These are phyloP conservation scores for Rynchops niger DNA, from an alignment of 2,113 vertebrate species.

Conservation along the genomic window DNA sequence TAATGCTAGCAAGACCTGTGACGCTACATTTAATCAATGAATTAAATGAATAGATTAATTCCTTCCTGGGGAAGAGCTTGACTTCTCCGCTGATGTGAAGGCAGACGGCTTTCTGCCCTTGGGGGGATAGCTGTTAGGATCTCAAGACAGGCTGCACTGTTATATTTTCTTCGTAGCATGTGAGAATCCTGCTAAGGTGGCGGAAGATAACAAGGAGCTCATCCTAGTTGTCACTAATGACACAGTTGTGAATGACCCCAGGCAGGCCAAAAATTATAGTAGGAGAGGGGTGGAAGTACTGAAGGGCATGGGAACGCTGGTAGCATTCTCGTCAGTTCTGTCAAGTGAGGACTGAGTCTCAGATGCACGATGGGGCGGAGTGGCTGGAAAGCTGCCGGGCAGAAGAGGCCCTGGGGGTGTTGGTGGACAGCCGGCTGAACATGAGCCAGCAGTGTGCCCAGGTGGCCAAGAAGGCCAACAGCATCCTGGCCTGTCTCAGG, in stretches of 20 bases:
- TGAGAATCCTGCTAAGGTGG: background rate
- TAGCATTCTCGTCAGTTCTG: background rate
- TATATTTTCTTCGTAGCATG: background rate
- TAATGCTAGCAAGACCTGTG: background rate
- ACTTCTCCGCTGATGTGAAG: background rate
- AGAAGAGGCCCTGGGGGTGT: too few relatives aligned
- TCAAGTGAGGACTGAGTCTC: background rate
- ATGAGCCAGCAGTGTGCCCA: too few relatives aligned
- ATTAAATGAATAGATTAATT: background rate
- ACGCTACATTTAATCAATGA: background rate
- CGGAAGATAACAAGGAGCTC: background rate
- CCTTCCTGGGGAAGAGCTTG: background rate
- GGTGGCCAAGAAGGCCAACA: too few relatives aligned
- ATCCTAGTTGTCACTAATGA: background rate
- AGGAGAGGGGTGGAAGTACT: background rate
- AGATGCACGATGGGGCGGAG: too few relatives aligned
- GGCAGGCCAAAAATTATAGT: background rate
- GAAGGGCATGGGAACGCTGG: background rate
- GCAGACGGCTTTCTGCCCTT: background rate
- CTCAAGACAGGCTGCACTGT: rapidly evolving
- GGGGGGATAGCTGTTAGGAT: background rate
- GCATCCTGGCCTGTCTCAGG: too few relatives aligned
- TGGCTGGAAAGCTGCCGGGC: too few relatives aligned
- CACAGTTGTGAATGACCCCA: background rate
- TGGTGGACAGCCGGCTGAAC: too few relatives aligned